phyloP scores from a whole-genome alignment of 2,888 invertebrate genomes.

The Alcis repandata region DNA sequence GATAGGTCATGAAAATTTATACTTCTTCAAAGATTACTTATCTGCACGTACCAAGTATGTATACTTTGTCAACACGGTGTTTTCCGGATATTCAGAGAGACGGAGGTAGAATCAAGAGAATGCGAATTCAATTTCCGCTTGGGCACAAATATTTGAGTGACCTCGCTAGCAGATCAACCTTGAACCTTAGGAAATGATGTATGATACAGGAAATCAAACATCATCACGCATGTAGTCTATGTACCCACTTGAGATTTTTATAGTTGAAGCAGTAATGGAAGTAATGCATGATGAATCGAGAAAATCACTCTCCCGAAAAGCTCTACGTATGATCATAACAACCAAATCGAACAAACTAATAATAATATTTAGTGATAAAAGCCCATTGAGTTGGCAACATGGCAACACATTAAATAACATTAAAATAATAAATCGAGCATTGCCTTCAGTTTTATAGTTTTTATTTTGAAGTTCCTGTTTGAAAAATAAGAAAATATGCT shows the following conservation, averaged over 20 bases:
- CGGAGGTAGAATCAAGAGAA: conserved; percentile 15
- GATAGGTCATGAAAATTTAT: not conserved
- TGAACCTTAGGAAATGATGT: conserved; percentile 26
- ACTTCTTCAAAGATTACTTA: not conserved
- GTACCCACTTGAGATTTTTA: conserved; percentile 3
- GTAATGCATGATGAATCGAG: no score
- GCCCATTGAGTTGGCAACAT: no score
- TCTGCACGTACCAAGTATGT: not conserved
- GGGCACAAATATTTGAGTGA: conserved; percentile 32
- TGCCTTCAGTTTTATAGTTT: no score
- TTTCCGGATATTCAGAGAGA: conserved; percentile 11
- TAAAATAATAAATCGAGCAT: no score
- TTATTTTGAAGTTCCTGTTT: no score
- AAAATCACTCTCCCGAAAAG: no score
- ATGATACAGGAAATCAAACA: conserved; percentile 21
- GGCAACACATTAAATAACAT: no score
- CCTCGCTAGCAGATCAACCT: conserved; percentile 13
- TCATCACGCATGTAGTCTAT: conserved; percentile 8
- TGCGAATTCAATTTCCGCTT: conserved; percentile 28
- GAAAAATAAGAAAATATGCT: no score
- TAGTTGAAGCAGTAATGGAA: not conserved
- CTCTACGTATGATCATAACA: no score
- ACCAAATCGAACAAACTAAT: no score
- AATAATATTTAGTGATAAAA: no score
- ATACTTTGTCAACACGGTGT: not conserved